Evolutionary conservation across 2,888 invertebrate genomes (phyloP).

Genomic region (Agrotis puta): DNA sequence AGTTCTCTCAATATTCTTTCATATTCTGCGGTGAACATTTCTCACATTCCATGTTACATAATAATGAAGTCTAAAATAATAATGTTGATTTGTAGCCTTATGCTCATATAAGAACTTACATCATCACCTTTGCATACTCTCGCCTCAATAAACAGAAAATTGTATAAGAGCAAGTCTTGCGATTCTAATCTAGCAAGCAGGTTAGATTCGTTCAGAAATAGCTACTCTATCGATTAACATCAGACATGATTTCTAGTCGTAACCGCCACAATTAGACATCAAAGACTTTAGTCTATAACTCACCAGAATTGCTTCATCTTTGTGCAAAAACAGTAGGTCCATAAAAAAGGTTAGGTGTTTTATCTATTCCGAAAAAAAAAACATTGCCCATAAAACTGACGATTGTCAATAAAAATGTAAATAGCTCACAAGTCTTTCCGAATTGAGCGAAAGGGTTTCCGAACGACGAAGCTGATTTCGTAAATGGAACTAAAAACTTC

Average conservation of each 20-base stretch:
- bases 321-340: constrained; percentile 9
- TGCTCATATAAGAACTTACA: neutral
- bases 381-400: neutral
- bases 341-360: constrained; percentile 17
- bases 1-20: neutral
- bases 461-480: neutral
- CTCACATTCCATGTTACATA: neutral
- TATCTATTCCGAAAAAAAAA: constrained; percentile 13
- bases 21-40: constrained; percentile 4
- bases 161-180: constrained; percentile 6
- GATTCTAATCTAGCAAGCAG: constrained; percentile 5
- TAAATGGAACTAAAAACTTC: neutral
- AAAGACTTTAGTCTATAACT: constrained; percentile 40
- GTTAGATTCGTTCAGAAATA: constrained; percentile 35
- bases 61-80: too few relatives aligned
- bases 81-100: too few relatives aligned
- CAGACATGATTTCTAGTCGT: constrained; percentile 3
- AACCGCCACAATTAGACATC: constrained; percentile 29
- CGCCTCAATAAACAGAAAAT: constrained; percentile 25
- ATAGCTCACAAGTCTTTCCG: neutral
- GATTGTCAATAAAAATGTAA: constrained; percentile 2
- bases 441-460: neutral
- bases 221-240: constrained; percentile 34
- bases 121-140: constrained; percentile 12
- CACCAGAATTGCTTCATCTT: constrained; percentile 26